These are phyloP conservation scores for Drosophila maculinotata DNA, from an alignment of 2,888 invertebrate genomes.

Conservation along the genomic window DNA sequence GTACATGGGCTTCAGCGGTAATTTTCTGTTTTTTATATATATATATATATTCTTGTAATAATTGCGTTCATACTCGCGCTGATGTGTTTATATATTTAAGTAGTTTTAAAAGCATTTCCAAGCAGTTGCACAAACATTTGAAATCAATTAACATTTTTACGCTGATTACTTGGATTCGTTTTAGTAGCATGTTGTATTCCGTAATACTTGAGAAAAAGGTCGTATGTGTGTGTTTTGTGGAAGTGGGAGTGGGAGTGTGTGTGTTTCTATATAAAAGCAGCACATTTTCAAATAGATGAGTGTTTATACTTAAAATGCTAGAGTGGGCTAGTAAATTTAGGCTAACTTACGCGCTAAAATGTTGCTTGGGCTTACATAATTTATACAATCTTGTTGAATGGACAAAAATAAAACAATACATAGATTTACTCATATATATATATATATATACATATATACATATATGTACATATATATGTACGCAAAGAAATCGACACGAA, in stretches of 20 bases:
- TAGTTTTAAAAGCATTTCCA: conserved; percentile 77
- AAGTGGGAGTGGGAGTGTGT: conserved; percentile 17
- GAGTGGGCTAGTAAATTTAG: conserved; percentile 70
- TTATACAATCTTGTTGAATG: conserved; percentile 65
- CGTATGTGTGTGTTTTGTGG: conserved; percentile 27
- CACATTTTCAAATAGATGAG: conserved; percentile 55
- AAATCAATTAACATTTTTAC: conserved; percentile 44
- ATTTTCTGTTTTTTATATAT: conserved; percentile 19
- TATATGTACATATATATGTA: conserved; percentile 10
- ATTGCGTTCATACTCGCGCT: conserved; percentile 39
- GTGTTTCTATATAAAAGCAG: conserved; percentile 68
- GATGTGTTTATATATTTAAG: conserved; percentile 33
- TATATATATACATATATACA: conserved; percentile 21
- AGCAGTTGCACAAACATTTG: conserved; percentile 60
- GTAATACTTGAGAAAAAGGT: conserved; percentile 70
- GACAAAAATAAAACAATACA: conserved; percentile 47
- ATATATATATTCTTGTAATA: conserved; percentile 45
- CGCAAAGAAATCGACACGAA: conserved; percentile 56
- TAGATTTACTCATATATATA: conserved; percentile 18
- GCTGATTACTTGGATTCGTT: conserved; percentile 41
- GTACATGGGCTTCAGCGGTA: conserved; percentile 55
- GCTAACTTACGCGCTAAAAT: conserved; percentile 67
- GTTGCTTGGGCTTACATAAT: conserved; percentile 59
- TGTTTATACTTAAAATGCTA: conserved; percentile 58
- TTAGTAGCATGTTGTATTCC: conserved; percentile 46